Evolutionary conservation across 2,113 vertebrate genomes (phyloP), one percentile per base, ranked within the genome.

Genomic region (Uria lomvia): DNA sequence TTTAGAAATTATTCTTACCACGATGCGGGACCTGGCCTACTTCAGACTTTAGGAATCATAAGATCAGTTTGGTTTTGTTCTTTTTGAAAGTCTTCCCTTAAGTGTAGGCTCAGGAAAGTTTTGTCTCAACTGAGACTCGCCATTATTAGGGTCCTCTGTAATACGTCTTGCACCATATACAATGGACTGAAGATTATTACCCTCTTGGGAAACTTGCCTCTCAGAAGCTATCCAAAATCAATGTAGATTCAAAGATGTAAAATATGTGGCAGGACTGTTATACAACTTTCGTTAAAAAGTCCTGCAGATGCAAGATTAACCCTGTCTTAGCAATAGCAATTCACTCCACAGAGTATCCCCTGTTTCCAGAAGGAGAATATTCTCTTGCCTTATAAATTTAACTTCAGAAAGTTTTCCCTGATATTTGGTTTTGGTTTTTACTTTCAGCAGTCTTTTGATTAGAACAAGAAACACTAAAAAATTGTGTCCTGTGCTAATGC

Each of bases 161-260:
- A 79, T 34, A 40, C 8, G 43, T 6, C 66, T 66, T 45, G 6
- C 5, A 50, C 32, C 23, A 42, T 5, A 68, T 20, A 58, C 21
- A 52, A 47, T 0, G 1, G 15, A 53, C 26, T 59, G 49, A 52
- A 56, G 27, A 68, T 75, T 65, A 75, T 74, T 56, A 29, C 23
- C 26, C 17, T 70, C 21, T 62, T 22, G 58, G 66, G 49, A 78
- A 87, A 62, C 34, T 43, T 21, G 32, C 56, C 38, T 83, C 30
- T 84, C 63, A 60, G 38, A 84, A 89, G 14, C 5, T 56, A 55
- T 75, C 49, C 45, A 87, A 94, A 96, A 78, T n/a, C 42, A 66
- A 42, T 38, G 27, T 77, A 72, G 52, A 53, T 84, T 78, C 40
- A 45, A 76, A 77, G 30, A 88, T 42, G 15, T 2, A 81, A 88